phyloP scores from a whole-genome alignment of 2,113 vertebrate genomes.

The Megaceryle maxima region DNA sequence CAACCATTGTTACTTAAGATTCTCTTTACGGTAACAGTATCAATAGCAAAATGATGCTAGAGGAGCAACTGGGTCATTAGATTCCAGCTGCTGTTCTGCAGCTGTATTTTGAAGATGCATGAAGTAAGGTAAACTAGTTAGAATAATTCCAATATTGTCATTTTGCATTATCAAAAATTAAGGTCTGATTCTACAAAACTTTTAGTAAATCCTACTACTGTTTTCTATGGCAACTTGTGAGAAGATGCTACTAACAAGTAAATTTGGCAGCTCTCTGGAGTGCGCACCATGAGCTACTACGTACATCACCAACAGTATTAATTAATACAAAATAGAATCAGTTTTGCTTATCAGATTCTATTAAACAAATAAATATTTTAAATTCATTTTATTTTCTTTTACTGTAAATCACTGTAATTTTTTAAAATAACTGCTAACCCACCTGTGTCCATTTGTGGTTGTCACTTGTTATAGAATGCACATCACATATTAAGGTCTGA shows the following conservation, averaged over 20 bases:
- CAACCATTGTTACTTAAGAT: not conserved
- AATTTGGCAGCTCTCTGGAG: not conserved
- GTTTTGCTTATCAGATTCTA: not conserved
- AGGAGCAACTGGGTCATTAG: not conserved
- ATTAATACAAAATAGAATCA: not conserved
- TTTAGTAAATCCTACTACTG: not conserved
- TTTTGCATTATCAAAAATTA: not conserved
- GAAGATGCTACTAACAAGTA: not conserved
- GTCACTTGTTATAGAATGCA: constrained; percentile 97
- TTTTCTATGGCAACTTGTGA: not conserved
- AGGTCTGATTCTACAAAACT: not conserved
- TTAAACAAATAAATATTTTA: not conserved
- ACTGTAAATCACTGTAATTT: not conserved
- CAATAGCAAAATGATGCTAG: not conserved
- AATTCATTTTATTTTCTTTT: not conserved
- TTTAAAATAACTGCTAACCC: constrained; percentile 19
- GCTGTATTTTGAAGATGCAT: not conserved
- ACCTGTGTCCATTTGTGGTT: constrained; percentile 99
- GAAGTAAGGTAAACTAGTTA: not conserved
- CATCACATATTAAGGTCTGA: constrained; percentile 96
- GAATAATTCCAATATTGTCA: not conserved
- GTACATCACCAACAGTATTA: not conserved
- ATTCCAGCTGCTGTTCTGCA: not conserved
- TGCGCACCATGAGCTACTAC: not conserved
- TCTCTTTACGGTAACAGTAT: not conserved